A percentile compares a stretch with the other conserved stretches of the same genome.
phyloP scores from a whole-genome alignment of 1,140 invertebrate genomes.

The Drosophila aff. region DNA sequence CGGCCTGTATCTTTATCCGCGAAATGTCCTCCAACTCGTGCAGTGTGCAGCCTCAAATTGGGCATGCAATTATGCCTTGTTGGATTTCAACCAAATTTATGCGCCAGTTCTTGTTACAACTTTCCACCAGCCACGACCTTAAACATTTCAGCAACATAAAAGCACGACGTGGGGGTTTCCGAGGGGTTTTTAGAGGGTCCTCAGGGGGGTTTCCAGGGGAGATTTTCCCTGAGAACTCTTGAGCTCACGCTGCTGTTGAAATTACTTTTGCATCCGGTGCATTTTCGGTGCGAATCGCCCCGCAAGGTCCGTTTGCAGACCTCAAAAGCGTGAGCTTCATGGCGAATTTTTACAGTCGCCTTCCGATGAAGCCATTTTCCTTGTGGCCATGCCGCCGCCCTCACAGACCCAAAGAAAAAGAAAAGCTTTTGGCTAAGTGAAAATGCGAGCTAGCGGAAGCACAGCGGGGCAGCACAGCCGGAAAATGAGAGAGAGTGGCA shows the following conservation, averaged over 20 bases:
- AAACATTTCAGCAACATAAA: constrained; percentile 44
- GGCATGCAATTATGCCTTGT: constrained; percentile 74
- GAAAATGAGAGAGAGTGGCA: not conserved
- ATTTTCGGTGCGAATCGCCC: constrained; percentile 67
- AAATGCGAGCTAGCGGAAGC: constrained; percentile 73
- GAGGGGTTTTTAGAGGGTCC: not conserved
- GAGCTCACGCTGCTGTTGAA: constrained; percentile 61
- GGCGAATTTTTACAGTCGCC: constrained; percentile 72
- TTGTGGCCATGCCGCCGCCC: constrained; percentile 3
- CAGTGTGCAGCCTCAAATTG: constrained; percentile 36
- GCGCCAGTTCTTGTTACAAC: constrained; percentile 36
- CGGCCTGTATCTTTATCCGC: constrained; percentile 30
- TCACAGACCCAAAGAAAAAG: not conserved
- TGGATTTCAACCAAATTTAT: constrained; percentile 74
- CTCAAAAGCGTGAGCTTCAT: constrained; percentile 76
- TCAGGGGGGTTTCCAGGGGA: not conserved
- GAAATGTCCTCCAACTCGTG: constrained; percentile 9
- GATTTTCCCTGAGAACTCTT: constrained; percentile 17
- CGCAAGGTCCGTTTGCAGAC: constrained; percentile 65
- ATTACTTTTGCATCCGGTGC: constrained; percentile 80
- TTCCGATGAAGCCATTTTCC: constrained; percentile 76
- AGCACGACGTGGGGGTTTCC: constrained; percentile 17
- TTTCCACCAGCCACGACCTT: constrained; percentile 45
- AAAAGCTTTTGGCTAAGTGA: constrained; percentile 65
- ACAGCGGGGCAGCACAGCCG: constrained; percentile 31